These are phyloP conservation scores for Gavia stellata DNA, from an alignment of 2,113 vertebrate species.

Conservation along the genomic window DNA sequence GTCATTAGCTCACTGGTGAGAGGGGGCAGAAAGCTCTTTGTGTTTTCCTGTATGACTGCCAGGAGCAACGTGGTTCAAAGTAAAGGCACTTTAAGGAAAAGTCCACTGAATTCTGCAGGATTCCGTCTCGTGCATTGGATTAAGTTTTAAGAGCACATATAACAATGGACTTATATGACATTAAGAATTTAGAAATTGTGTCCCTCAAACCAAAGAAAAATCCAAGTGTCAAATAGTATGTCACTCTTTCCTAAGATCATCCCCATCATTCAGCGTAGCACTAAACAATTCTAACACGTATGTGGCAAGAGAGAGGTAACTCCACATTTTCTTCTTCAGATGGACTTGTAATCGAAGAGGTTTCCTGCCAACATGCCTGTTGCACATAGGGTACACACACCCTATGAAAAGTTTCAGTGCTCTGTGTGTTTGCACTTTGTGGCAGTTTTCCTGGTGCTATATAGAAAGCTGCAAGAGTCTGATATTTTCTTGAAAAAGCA, in stretches of 20 bases:
- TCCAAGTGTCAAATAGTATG: background rate
- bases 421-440: background rate
- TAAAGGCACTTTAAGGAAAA: background rate
- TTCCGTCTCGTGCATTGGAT: background rate
- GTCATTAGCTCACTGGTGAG: background rate
- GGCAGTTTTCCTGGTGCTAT: background rate
- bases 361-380: background rate
- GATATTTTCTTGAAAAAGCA: background rate
- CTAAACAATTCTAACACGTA: background rate
- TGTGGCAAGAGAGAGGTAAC: background rate
- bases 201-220: background rate
- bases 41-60: background rate
- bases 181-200: background rate
- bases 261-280: fast-evolving
- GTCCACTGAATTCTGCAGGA: background rate
- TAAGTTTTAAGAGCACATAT: background rate
- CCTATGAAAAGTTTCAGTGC: background rate
- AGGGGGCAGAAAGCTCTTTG: background rate
- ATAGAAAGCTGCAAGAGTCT: background rate
- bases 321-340: background rate
- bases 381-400: fast-evolving
- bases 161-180: background rate
- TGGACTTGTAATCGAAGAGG: background rate
- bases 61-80: background rate
- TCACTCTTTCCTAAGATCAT: background rate